phyloP scores from a whole-genome alignment of 92 coral and sea anemone genomes.

The Parazoanthus atlanticus region DNA sequence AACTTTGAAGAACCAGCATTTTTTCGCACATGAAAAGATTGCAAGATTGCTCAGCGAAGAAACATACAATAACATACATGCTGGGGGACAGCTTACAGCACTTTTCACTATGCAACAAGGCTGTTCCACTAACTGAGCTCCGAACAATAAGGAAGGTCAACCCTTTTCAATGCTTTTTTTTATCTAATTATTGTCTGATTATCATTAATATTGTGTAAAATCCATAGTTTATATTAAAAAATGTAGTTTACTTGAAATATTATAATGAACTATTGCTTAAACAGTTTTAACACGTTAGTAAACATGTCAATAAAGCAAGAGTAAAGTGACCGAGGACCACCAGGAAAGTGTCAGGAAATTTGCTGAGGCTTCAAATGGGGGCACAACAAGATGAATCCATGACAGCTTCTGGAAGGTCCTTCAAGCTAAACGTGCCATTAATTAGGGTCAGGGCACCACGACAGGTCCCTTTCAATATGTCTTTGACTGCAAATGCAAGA shows the following conservation, averaged over 20 bases:
- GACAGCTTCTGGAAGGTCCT: not conserved
- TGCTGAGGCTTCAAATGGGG: not conserved
- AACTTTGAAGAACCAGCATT: not conserved
- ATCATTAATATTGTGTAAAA: too few species aligned
- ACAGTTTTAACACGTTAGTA: too few species aligned
- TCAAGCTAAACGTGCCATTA: not conserved
- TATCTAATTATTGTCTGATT: too few species aligned
- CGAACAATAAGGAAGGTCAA: not conserved
- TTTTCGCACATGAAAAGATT: not conserved
- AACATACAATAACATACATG: not conserved
- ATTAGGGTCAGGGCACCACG: not conserved
- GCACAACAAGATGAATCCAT: not conserved
- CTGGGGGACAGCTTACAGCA: not conserved
- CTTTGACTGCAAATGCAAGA: too few species aligned
- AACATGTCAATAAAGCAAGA: too few species aligned
- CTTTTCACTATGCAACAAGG: not conserved
- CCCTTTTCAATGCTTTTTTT: not conserved
- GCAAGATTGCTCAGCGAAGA: too few species aligned
- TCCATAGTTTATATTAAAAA: too few species aligned
- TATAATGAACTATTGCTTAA: too few species aligned
- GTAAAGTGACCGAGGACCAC: too few species aligned
- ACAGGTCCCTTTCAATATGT: too few species aligned
- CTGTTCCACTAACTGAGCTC: not conserved
- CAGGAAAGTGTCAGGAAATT: not conserved
- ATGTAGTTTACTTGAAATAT: too few species aligned